phyloP scores from a whole-genome alignment of 1,140 invertebrate species.

The Zaprionus inermis region DNA sequence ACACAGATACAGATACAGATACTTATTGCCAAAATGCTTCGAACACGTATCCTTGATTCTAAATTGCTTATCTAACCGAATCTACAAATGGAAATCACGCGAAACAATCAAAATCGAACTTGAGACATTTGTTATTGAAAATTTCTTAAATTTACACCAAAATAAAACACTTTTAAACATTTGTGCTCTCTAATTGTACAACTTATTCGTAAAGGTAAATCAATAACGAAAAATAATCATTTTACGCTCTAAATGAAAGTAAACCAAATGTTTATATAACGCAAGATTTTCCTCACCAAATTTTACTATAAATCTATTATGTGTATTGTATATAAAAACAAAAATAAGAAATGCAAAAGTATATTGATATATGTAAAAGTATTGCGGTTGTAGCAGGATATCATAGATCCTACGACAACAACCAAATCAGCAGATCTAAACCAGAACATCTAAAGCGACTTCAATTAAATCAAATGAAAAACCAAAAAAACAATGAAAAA shows the following conservation, averaged over 20 bases:
- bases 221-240: slow-evolving; percentile 70
- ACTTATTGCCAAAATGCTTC: slow-evolving; percentile 35
- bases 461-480: slow-evolving; percentile 54
- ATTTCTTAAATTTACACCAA: slow-evolving; percentile 77
- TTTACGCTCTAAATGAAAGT: slow-evolving; percentile 70
- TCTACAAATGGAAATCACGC: slow-evolving; percentile 56
- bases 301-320: slow-evolving; percentile 81
- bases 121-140: slow-evolving; percentile 69
- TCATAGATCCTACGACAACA: slow-evolving; percentile 36
- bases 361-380: slow-evolving; percentile 67
- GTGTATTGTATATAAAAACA: slow-evolving; percentile 76
- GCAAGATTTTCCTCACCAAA: slow-evolving; percentile 79
- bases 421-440: slow-evolving; percentile 36
- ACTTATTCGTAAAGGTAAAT: slow-evolving; percentile 71
- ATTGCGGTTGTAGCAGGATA: slow-evolving; percentile 45
- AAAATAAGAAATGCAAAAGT: slow-evolving; percentile 53
- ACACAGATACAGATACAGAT: slow-evolving; percentile 24
- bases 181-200: slow-evolving; percentile 81
- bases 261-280: slow-evolving; percentile 66
- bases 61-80: slow-evolving; percentile 58
- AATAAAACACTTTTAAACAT: slow-evolving; percentile 71
- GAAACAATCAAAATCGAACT: slow-evolving; percentile 76
- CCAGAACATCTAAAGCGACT: slow-evolving; percentile 30
- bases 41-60: slow-evolving; percentile 56
- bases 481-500: slow-evolving; percentile 36